Conservation (phyloP, 2,888 invertebrate species). For the Hetaerina titia region DNA sequence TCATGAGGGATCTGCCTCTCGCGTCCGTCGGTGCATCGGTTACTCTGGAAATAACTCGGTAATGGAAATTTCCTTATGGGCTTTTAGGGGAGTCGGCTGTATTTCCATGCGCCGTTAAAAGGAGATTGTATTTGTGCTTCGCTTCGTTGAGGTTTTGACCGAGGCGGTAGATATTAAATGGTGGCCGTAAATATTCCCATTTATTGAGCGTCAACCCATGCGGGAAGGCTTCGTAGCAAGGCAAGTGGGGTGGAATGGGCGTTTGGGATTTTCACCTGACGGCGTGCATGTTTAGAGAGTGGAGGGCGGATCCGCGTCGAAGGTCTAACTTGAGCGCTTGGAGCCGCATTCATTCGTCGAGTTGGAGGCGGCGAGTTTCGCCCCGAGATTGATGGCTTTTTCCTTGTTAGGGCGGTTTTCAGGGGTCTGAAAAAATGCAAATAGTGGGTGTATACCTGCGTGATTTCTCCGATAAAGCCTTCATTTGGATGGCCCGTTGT, state of each 20-base stretch:
- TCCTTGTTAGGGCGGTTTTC: background rate
- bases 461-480: no score
- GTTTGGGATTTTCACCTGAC: background rate
- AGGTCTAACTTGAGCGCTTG: background rate
- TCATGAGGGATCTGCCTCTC: background rate
- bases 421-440: background rate
- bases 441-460: background rate
- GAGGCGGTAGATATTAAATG: background rate
- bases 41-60: background rate
- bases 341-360: background rate
- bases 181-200: background rate
- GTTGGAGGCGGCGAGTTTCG: background rate
- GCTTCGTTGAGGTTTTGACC: background rate
- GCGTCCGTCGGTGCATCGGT: background rate
- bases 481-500: no score
- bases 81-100: background rate
- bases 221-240: background rate
- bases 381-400: background rate
- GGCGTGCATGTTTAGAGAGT: background rate
- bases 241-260: background rate
- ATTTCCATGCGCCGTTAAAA: background rate
- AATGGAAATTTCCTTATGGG: background rate
- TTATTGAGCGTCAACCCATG: background rate
- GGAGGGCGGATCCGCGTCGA: background rate
- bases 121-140: background rate